phyloP scores from a whole-genome alignment of 2,797 vertebrate species.

The Diglossa cyanea region DNA sequence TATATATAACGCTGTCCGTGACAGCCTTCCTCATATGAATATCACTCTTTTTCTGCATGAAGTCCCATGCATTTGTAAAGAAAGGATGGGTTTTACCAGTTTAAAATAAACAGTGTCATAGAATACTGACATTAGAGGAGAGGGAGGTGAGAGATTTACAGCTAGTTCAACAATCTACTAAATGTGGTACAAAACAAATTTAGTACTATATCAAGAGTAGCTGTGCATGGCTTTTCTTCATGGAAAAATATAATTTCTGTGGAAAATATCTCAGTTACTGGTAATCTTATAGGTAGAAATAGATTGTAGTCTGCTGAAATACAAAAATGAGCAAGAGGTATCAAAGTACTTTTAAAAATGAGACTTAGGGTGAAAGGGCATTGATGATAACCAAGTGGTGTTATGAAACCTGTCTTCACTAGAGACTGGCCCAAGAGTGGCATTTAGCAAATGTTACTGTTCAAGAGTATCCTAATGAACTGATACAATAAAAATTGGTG shows the following conservation, averaged over 20 bases:
- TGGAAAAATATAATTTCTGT: neutral
- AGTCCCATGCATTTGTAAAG: neutral
- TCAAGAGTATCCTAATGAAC: neutral
- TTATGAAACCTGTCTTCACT: neutral
- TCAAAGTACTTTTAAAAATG: neutral
- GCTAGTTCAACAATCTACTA: neutral
- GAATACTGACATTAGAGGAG: neutral
- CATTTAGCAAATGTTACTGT: neutral
- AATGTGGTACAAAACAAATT: neutral
- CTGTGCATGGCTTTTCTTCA: neutral
- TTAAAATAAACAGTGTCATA: neutral
- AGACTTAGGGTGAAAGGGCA: neutral
- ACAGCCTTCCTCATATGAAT: neutral
- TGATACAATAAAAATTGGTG: neutral
- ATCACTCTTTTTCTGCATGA: neutral
- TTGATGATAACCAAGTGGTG: neutral
- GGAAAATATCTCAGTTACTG: neutral
- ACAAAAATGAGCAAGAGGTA: neutral
- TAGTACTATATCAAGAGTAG: neutral
- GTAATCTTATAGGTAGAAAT: neutral
- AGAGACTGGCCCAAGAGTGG: neutral
- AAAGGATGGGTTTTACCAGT: neutral
- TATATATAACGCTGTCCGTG: neutral
- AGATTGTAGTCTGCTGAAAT: neutral
- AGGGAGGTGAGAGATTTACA: neutral